Percentiles rank a stretch among this genome's conserved stretches.
These are phyloP conservation scores for Drosophila kikkawai DNA, from an alignment of 1,140 invertebrate genomes.

Conservation along the genomic window DNA sequence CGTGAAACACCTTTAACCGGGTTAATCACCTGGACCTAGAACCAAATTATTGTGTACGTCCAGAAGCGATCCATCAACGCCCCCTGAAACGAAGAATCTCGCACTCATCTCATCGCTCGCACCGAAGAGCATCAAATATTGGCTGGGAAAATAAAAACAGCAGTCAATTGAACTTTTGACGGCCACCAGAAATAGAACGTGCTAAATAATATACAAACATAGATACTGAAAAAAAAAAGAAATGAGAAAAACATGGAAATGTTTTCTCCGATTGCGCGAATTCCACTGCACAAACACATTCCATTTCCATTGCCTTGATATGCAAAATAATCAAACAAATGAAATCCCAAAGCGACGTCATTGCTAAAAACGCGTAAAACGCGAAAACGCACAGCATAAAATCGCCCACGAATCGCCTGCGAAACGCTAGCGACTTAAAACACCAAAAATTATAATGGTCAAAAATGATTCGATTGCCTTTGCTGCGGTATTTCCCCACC, in stretches of 20 bases:
- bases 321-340: slow-evolving; percentile 38
- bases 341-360: slow-evolving; percentile 44
- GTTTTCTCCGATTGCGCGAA: slow-evolving; percentile 42
- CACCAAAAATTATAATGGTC: slow-evolving; percentile 12
- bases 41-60: slow-evolving; percentile 16
- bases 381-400: slow-evolving; percentile 4
- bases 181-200: slow-evolving; percentile 59
- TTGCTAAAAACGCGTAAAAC: slow-evolving; percentile 18
- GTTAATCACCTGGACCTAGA: slow-evolving; percentile 24
- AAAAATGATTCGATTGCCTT: slow-evolving; percentile 31
- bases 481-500: slow-evolving; percentile 51
- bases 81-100: slow-evolving; percentile 22
- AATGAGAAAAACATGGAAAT: slow-evolving; percentile 46
- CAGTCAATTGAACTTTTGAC: slow-evolving; percentile 59
- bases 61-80: slow-evolving; percentile 25
- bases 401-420: slow-evolving; percentile 45
- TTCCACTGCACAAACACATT: slow-evolving; percentile 44
- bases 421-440: slow-evolving; percentile 47
- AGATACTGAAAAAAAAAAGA: slow-evolving; percentile 21
- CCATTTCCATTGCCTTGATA: slow-evolving; percentile 43
- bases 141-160: slow-evolving; percentile 46
- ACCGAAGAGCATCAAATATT: slow-evolving; percentile 39
- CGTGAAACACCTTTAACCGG: slow-evolving; percentile 8
- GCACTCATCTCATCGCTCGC: slow-evolving; percentile 20
- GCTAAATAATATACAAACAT: slow-evolving; percentile 46